Evolutionary conservation across 2,888 invertebrate species (phyloP), one percentile per base, ranked within the genome.

Genomic region (Ischnura elegans): DNA sequence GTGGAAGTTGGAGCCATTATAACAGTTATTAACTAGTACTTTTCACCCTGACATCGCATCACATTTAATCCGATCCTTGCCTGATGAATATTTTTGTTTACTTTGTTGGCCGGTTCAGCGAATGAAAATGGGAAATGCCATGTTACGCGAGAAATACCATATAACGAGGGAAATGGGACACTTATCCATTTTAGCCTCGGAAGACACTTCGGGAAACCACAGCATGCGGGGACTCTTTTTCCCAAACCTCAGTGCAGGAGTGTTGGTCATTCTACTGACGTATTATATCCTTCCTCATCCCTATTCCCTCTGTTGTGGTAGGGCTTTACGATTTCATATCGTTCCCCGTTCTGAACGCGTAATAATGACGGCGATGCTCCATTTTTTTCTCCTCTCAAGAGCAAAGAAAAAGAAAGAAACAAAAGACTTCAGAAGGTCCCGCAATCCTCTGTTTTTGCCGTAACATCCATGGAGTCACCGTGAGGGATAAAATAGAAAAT

Each of bases 381-480:
- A 21, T 76, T 61, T 36, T 66, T 13, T 76, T 76, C 29, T 76
- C 36, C 36, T 76, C 36, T 36, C 36, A n/a, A n/a, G 36, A 29
- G 36, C 76, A 29, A 76, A 76, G 36, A 76, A 16, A 36, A n/a
- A n/a, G 36, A 29, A 16, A 29, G 10, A 76, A 76, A 76, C 29
- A 16, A 36, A 76, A 36, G 36, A 76, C 6, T 76, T 76, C 76
- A 76, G 76, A 36, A 2, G 76, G 36, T 36, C 76, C 21, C 16
- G 76, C 5, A 76, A 36, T 76, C 76, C 76, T 25, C 76, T 13
- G 29, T 76, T n/a, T 76, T 76, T 76, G 76, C 29, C 76, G 29
- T 13, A 76, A 76, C 76, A 36, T 76, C 76, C 36, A 76, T 76
- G n/a, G 76, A 76, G 76, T 76, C 76, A 36, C 76, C 76, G 10